Evolutionary conservation across 1,140 invertebrate genomes (phyloP).

Genomic region (Drosophila sturtevanti): DNA sequence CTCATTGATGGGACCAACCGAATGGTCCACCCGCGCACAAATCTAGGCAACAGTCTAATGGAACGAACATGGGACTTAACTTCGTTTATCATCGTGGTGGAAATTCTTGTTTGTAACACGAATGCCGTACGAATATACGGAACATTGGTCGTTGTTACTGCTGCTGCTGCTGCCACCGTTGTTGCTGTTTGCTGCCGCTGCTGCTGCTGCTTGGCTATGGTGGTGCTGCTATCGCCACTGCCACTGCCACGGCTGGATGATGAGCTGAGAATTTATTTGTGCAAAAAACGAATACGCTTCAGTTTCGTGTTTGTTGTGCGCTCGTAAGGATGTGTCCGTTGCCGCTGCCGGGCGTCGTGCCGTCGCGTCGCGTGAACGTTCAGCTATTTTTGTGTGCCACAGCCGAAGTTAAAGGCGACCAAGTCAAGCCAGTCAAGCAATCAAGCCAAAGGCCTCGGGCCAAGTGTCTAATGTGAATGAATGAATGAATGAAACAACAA

Average conservation of each 20-base stretch:
- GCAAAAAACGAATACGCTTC: conserved; percentile 72
- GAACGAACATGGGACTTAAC: conserved; percentile 11
- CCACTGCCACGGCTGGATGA: conserved; percentile 26
- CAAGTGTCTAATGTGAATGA: conserved; percentile 39
- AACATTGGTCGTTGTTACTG: conserved; percentile 8
- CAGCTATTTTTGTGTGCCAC: conserved; percentile 38
- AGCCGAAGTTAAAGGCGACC: conserved; percentile 35
- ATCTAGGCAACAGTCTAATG: conserved; percentile 44
- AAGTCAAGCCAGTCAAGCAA: conserved; percentile 27
- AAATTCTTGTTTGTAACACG: conserved; percentile 25
- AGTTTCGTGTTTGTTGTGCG: conserved; percentile 83
- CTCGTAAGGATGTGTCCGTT: conserved; percentile 82
- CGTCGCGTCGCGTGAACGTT: conserved; percentile 75
- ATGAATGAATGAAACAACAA: too few species aligned
- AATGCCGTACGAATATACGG: conserved; percentile 28
- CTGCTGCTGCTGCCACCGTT: conserved; percentile 5
- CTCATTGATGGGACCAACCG: conserved; percentile 22
- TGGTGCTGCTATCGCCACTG: conserved; percentile 29
- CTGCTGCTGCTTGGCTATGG: conserved; percentile 24
- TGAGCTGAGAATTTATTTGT: conserved; percentile 74
- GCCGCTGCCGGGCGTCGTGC: conserved; percentile 73
- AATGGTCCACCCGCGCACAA: conserved; percentile 56
- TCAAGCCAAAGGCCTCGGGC: conserved; percentile 29
- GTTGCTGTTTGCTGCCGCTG: conserved; percentile 13
- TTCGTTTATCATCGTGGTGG: conserved; percentile 44